These are phyloP conservation scores for Druon quercuslanigerum DNA, from an alignment of 1,140 invertebrate species.

Conservation along the genomic window DNA sequence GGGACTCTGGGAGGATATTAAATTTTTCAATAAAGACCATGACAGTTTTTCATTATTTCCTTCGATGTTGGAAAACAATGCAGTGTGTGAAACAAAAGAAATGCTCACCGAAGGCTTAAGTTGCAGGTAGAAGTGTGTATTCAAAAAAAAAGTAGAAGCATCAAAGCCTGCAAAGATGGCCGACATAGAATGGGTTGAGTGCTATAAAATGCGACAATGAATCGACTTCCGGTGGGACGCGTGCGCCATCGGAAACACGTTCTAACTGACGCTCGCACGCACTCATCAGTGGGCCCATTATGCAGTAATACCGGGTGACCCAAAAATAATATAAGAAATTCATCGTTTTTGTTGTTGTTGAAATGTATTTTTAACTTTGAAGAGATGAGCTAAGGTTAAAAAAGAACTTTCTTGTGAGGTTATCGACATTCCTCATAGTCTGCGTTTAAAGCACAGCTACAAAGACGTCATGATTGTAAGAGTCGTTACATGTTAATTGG, in stretches of 20 bases:
- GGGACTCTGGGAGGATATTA: too few relatives aligned
- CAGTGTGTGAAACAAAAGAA: background rate
- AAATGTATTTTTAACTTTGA: background rate
- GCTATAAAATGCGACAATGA: slow-evolving; percentile 28
- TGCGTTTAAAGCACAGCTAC: background rate
- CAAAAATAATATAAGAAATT: background rate
- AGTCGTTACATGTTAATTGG: slow-evolving; percentile 26
- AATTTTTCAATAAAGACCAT: background rate
- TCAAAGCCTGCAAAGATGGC: background rate
- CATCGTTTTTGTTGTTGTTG: too few relatives aligned
- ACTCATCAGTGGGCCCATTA: slow-evolving; percentile 1
- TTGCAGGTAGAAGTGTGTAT: background rate
- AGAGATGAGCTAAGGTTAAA: slow-evolving; percentile 2
- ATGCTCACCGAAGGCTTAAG: background rate
- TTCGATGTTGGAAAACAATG: background rate
- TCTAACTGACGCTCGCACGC: background rate
- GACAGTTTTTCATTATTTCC: background rate
- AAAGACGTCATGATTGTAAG: slow-evolving; percentile 14
- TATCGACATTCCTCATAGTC: background rate
- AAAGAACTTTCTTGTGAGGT: slow-evolving; percentile 22
- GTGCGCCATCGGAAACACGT: slow-evolving; percentile 34
- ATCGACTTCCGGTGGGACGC: slow-evolving; percentile 36
- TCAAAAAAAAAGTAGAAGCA: background rate
- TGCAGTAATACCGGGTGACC: background rate
- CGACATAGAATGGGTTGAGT: background rate